phyloP scores from a whole-genome alignment of 2,113 vertebrate species.

The Telmatochromis sp. region DNA sequence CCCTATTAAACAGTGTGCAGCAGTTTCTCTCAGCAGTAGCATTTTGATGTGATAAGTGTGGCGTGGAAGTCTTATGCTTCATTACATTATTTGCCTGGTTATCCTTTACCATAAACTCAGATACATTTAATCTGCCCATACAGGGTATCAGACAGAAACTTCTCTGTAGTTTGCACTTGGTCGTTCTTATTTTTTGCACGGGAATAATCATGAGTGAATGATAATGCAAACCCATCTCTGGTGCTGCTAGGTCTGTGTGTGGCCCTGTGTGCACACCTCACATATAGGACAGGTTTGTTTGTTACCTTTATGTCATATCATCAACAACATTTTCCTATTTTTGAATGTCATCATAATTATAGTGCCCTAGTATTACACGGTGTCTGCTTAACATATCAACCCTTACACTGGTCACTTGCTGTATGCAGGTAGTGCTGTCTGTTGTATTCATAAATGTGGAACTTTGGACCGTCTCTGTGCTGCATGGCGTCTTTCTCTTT shows the following conservation, averaged over 20 bases:
- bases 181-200: fast-evolving
- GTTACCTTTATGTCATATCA: neutral
- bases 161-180: fast-evolving
- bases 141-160: neutral
- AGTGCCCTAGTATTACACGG: neutral
- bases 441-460: neutral
- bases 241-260: neutral
- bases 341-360: neutral
- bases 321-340: neutral
- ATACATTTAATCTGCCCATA: neutral
- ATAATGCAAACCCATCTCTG: neutral
- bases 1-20: neutral
- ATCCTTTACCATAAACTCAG: neutral
- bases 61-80: fast-evolving
- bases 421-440: neutral
- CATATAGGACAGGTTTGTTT: neutral
- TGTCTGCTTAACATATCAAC: neutral
- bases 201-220: neutral
- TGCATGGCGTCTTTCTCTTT: neutral
- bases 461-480: fast-evolving
- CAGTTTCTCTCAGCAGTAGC: neutral
- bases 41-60: neutral
- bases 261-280: neutral
- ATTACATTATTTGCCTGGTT: neutral
- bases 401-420: neutral